Conservation (phyloP, 2,888 invertebrate genomes). For the Ophioninae sp. region DNA sequence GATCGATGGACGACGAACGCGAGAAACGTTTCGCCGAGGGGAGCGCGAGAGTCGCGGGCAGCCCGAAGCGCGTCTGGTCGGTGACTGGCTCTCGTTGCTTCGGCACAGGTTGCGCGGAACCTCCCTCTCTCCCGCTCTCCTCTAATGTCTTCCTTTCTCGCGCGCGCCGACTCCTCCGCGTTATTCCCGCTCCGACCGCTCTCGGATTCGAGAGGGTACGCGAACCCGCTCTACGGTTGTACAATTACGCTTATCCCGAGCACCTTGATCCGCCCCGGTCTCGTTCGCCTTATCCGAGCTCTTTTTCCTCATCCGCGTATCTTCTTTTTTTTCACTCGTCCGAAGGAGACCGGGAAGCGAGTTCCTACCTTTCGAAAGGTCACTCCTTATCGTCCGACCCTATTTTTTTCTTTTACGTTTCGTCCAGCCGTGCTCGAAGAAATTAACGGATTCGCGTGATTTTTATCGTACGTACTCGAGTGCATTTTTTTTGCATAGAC, state of each 20-base stretch:
- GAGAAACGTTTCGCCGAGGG: constrained; percentile 2
- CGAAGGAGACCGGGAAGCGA: neutral
- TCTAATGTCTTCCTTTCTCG: constrained; percentile 68
- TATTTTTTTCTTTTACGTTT: neutral
- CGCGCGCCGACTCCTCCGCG: constrained; percentile 39
- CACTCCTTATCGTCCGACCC: neutral
- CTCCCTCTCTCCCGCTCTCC: constrained; percentile 53
- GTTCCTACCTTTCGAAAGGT: constrained; percentile 34
- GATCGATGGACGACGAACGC: neutral
- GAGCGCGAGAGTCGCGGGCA: constrained; percentile 61
- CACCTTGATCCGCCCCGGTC: constrained; percentile 36
- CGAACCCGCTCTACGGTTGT: constrained; percentile 33
- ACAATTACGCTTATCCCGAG: constrained; percentile 36
- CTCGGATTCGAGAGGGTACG: constrained; percentile 26
- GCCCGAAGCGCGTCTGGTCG: constrained; percentile 73
- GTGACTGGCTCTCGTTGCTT: constrained; percentile 74
- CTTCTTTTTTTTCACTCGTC: neutral
- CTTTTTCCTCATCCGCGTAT: constrained; percentile 7
- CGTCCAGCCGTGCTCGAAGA: no score
- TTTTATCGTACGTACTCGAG: neutral
- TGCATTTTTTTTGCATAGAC: no score
- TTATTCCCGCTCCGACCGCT: constrained; percentile 21
- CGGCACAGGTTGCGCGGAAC: constrained; percentile 71
- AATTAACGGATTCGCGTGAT: neutral
- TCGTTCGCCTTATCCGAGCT: constrained; percentile 45